phyloP scores from a whole-genome alignment of 2,113 vertebrate genomes.

The Narcine bancroftii region DNA sequence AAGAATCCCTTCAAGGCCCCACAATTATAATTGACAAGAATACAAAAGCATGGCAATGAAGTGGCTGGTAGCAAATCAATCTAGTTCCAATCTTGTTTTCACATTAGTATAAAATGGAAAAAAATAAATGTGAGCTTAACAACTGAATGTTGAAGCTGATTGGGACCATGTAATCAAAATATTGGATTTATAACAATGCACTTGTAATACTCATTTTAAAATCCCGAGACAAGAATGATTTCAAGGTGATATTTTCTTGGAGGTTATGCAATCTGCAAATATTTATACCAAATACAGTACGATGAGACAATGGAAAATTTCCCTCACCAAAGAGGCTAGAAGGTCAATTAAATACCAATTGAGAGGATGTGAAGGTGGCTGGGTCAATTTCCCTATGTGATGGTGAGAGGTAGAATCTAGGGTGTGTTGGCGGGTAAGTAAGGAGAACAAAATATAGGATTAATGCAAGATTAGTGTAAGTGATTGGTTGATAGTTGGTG shows the following conservation, averaged over 20 bases:
- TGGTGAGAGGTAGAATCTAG: too few relatives aligned
- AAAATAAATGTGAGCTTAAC: not conserved
- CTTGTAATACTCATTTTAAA: not conserved
- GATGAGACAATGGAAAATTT: not conserved
- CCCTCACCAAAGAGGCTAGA: not conserved
- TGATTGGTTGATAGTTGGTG: too few relatives aligned
- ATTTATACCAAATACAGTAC: not conserved
- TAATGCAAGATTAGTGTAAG: too few relatives aligned
- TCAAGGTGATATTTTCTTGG: not conserved
- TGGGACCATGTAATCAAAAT: not conserved
- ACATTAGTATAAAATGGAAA: not conserved
- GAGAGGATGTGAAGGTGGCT: too few relatives aligned
- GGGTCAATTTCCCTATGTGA: too few relatives aligned
- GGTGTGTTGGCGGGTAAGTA: too few relatives aligned
- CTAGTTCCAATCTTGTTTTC: not conserved
- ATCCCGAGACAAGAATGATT: not conserved
- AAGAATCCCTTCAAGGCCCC: not conserved
- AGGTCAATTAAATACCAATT: not conserved
- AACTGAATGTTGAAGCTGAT: not conserved
- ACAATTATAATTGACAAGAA: not conserved
- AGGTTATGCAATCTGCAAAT: not conserved
- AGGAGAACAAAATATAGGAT: too few relatives aligned
- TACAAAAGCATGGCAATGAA: not conserved
- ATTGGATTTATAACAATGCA: not conserved
- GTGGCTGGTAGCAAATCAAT: not conserved